phyloP scores from a whole-genome alignment of 92 coral and sea anemone species.

The Epizoanthus stellaris region DNA sequence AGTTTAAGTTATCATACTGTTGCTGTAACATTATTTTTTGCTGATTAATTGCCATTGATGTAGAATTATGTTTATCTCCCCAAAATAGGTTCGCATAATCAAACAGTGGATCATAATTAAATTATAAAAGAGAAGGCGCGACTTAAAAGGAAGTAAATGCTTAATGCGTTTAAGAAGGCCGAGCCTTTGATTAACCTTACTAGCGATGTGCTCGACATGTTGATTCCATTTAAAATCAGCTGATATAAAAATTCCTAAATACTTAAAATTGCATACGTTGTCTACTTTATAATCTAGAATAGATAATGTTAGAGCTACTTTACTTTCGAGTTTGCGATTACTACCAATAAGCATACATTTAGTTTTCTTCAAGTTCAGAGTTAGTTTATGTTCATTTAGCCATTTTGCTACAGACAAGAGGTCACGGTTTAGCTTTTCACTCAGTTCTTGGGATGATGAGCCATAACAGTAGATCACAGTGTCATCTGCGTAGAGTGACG shows the following conservation, averaged over 20 bases:
- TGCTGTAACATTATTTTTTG: no score
- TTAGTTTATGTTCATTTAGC: slow-evolving; percentile 33
- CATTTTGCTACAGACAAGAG: slow-evolving; percentile 18
- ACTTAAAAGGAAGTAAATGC: no score
- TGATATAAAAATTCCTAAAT: slow-evolving; percentile 27
- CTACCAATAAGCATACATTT: slow-evolving; percentile 40
- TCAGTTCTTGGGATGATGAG: neutral
- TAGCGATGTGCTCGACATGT: slow-evolving; percentile 14
- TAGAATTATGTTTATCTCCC: no score
- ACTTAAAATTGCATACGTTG: slow-evolving; percentile 13
- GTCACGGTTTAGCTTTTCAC: neutral
- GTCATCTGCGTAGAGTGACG: slow-evolving; percentile 33
- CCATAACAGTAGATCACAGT: slow-evolving; percentile 26
- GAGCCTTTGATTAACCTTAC: slow-evolving; percentile 23
- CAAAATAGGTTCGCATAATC: no score
- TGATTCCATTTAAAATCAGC: slow-evolving; percentile 8
- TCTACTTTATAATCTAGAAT: neutral
- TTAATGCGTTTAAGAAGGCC: slow-evolving; percentile 26
- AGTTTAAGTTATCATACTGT: no score
- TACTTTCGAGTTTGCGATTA: slow-evolving; percentile 1
- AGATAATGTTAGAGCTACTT: neutral
- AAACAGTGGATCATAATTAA: no score
- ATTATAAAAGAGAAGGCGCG: neutral
- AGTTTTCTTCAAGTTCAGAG: slow-evolving; percentile 26
- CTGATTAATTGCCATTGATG: no score